A percentile compares a stretch with the other conserved stretches of the same genome.
Evolutionary conservation across 2,797 vertebrate genomes (phyloP).

Genomic region (Sebastes glaucus): DNA sequence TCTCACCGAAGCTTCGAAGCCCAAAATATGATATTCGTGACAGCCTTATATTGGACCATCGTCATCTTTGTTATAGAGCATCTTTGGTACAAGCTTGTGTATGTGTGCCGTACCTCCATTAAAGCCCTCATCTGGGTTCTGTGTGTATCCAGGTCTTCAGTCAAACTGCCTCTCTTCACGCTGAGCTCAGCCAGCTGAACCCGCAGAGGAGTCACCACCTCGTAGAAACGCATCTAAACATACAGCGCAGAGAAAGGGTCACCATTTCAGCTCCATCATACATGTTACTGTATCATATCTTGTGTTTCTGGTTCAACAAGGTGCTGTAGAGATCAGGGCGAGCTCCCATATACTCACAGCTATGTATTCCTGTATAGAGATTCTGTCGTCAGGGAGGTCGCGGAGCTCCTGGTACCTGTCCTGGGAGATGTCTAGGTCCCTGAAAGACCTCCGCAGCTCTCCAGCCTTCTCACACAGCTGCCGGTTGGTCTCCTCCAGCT

Average conservation of each 20-base stretch:
- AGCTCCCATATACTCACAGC: constrained; percentile 83
- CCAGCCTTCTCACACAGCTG: constrained; percentile 91
- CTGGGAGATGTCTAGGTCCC: constrained; percentile 90
- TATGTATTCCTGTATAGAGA: constrained; percentile 94
- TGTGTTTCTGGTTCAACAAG: not conserved
- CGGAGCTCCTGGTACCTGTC: constrained; percentile 88
- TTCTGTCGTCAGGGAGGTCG: constrained; percentile 88
- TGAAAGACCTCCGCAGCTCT: constrained; percentile 88
- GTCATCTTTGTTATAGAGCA: no score
- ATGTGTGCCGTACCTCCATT: constrained; percentile 84
- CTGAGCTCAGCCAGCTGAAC: constrained; percentile 86
- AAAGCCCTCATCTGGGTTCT: constrained; percentile 87
- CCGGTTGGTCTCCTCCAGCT: constrained; percentile 92
- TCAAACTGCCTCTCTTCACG: constrained; percentile 81
- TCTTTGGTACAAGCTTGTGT: not conserved
- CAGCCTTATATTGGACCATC: no score
- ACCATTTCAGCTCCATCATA: not conserved
- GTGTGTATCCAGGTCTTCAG: constrained; percentile 86
- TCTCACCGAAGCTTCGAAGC: no score
- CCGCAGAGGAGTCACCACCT: constrained; percentile 87
- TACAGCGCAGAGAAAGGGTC: not conserved
- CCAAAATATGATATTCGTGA: no score
- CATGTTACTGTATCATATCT: not conserved
- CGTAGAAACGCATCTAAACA: constrained; percentile 85
- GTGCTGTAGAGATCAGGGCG: not conserved